These are phyloP conservation scores for Phodopus roborovskii DNA, from an alignment of 2,113 vertebrate species.

Conservation along the genomic window DNA sequence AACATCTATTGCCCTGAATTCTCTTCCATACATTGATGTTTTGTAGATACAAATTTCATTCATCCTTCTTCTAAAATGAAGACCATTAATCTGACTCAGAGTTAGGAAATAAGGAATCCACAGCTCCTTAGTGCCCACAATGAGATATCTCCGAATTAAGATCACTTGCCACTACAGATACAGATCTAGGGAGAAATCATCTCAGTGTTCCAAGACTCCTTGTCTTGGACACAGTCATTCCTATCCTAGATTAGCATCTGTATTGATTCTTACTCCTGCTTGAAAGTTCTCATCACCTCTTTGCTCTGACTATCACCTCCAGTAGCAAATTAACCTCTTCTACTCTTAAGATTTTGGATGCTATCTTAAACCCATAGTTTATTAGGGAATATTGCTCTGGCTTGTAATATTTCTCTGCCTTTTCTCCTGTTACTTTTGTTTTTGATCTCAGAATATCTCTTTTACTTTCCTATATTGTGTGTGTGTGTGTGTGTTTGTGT, in stretches of 20 bases:
- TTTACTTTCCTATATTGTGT: background rate
- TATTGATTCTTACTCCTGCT: background rate
- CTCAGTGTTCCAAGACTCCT: background rate
- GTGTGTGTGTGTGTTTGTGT: background rate
- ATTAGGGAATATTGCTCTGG: background rate
- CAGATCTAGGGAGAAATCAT: background rate
- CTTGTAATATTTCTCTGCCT: background rate
- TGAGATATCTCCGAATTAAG: background rate
- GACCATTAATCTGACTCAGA: background rate
- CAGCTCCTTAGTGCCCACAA: rapidly evolving
- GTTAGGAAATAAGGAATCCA: background rate
- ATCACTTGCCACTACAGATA: background rate
- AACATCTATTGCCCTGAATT: background rate
- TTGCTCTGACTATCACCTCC: background rate
- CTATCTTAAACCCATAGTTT: background rate
- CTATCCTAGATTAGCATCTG: background rate
- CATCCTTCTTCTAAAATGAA: constrained; percentile 31
- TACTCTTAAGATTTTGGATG: background rate
- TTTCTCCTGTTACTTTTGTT: background rate
- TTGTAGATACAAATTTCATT: background rate
- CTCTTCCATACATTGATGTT: background rate
- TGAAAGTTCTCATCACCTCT: background rate
- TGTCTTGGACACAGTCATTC: background rate
- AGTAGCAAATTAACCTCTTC: background rate
- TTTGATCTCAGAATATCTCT: background rate